phyloP scores from a whole-genome alignment of 2,113 vertebrate genomes.

The Rhineura floridana region DNA sequence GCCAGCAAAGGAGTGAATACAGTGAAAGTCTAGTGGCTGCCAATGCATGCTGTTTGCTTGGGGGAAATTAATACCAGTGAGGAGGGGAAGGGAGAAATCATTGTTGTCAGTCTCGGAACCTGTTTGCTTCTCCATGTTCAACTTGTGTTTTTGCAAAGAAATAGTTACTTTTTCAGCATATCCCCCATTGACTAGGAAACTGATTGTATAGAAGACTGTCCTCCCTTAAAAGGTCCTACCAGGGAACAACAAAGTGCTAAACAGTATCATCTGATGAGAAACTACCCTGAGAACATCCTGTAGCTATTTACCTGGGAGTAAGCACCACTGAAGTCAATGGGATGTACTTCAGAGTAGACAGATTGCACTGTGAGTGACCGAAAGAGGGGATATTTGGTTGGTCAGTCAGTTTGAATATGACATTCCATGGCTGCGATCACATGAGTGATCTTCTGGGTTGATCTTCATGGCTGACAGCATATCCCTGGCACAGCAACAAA shows the following conservation, averaged over 20 bases:
- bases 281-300: background rate
- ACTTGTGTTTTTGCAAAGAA: background rate
- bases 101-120: background rate
- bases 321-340: background rate
- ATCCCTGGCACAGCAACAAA: conserved; percentile 12
- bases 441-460: conserved; percentile 30
- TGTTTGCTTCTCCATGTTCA: background rate
- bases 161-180: no score
- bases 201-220: background rate
- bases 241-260: no score
- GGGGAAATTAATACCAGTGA: background rate
- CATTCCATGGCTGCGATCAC: conserved; percentile 24
- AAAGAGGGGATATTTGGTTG: background rate
- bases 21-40: background rate
- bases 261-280: background rate
- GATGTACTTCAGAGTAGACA: background rate
- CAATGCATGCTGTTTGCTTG: background rate
- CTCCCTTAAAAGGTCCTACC: background rate
- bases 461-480: conserved; percentile 46
- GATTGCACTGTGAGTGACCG: background rate
- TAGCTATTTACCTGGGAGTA: background rate
- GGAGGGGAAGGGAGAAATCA: background rate
- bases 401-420: background rate
- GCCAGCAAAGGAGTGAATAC: background rate
- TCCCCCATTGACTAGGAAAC: background rate